A percentile compares a stretch with the other conserved stretches of the same genome.
These are phyloP conservation scores for Babyrousa celebensis DNA, from an alignment of 2,797 vertebrate genomes.

Conservation along the genomic window DNA sequence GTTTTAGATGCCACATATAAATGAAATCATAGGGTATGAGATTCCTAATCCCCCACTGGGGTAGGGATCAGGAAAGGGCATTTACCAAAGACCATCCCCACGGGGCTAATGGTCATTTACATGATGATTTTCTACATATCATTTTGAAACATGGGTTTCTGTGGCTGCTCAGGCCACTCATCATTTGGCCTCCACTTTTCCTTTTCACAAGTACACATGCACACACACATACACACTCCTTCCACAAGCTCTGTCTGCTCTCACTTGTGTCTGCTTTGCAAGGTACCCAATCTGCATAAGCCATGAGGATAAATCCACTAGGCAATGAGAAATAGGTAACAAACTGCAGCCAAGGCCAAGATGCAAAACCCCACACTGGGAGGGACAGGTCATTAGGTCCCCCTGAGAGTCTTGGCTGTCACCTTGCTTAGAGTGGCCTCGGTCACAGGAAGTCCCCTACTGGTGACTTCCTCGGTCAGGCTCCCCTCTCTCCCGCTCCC, in stretches of 20 bases:
- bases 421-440: not conserved
- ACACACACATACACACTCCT: not conserved
- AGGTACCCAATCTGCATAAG: conserved; percentile 62
- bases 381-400: not conserved
- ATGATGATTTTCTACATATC: not conserved
- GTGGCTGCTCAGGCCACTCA: not conserved
- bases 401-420: not conserved
- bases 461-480: not conserved
- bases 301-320: conserved; percentile 75
- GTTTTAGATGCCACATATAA: too few relatives aligned
- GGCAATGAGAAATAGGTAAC: conserved; percentile 58
- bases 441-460: not conserved
- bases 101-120: not conserved
- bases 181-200: not conserved
- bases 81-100: rapidly evolving
- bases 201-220: not conserved
- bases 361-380: conserved; percentile 1
- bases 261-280: not conserved
- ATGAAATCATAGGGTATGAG: not conserved
- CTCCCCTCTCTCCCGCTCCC: not conserved
- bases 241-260: not conserved
- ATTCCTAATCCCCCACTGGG: not conserved
- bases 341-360: not conserved
- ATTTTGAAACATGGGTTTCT: not conserved
- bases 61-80: too few relatives aligned